phyloP scores from a whole-genome alignment of 2,888 invertebrate genomes.

The Heliconius charithonia region DNA sequence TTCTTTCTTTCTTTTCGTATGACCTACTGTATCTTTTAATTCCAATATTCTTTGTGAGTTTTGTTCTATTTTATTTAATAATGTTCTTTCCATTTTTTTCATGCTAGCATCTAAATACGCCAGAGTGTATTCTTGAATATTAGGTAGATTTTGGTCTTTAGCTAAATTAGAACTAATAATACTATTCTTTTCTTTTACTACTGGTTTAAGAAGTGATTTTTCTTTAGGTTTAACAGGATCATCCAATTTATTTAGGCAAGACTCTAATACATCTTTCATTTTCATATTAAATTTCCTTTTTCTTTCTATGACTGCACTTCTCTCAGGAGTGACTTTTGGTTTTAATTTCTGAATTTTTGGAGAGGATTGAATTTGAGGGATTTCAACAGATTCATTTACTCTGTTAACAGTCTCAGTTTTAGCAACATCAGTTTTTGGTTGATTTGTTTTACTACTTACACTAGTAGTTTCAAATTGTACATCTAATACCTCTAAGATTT shows the following conservation, averaged over 20 bases:
- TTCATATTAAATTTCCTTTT: slow-evolving; percentile 77
- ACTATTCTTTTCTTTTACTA: slow-evolving; percentile 26
- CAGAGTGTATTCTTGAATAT: slow-evolving; percentile 57
- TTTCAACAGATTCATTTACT: slow-evolving; percentile 2
- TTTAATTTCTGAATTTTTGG: slow-evolving; percentile 48
- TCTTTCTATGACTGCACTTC: slow-evolving; percentile 68
- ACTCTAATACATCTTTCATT: slow-evolving; percentile 69
- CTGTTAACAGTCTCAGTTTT: slow-evolving; percentile 11
- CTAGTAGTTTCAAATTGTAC: slow-evolving; percentile 29
- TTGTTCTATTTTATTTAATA: slow-evolving; percentile 70
- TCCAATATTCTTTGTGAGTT: slow-evolving; percentile 68
- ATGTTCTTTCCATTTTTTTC: slow-evolving; percentile 67
- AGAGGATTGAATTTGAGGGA: slow-evolving; percentile 15
- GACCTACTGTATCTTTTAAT: slow-evolving; percentile 56
- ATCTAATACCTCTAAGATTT: slow-evolving; percentile 39
- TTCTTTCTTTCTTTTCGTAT: slow-evolving; percentile 36
- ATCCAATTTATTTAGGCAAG: slow-evolving; percentile 61
- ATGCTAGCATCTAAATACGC: slow-evolving; percentile 67
- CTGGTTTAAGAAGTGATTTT: slow-evolving; percentile 25
- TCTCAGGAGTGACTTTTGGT: slow-evolving; percentile 64
- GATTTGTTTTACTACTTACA: slow-evolving; percentile 2
- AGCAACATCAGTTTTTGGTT: slow-evolving; percentile 16
- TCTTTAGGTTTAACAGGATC: slow-evolving; percentile 35
- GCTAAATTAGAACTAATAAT: slow-evolving; percentile 40
- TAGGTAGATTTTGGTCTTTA: slow-evolving; percentile 52